Evolutionary conservation across 2,797 vertebrate species (phyloP).

Genomic region (Amazonetta brasiliensis): DNA sequence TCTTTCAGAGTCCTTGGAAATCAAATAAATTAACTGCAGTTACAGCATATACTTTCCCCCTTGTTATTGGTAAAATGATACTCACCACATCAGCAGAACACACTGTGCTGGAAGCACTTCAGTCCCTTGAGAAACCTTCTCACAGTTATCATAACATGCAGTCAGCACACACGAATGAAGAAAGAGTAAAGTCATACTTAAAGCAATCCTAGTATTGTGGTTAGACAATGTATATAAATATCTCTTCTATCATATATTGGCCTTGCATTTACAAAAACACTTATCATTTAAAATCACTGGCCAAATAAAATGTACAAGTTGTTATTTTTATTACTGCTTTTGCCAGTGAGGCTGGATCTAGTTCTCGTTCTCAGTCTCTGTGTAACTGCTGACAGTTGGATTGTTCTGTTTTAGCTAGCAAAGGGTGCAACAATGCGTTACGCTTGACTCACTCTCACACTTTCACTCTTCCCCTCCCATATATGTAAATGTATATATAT

Average conservation of each 20-base stretch:
- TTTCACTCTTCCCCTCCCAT: neutral
- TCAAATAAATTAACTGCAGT: neutral
- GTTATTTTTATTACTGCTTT: neutral
- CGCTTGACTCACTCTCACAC: neutral
- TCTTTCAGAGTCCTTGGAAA: neutral
- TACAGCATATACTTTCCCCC: neutral
- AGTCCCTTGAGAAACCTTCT: neutral
- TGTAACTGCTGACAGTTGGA: neutral
- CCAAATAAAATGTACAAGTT: neutral
- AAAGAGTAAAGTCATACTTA: slow-evolving; percentile 25
- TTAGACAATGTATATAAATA: neutral
- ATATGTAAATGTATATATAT: neutral
- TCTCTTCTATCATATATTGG: neutral
- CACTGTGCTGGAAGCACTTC: neutral
- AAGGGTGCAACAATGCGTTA: neutral
- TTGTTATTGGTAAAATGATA: slow-evolving; percentile 11
- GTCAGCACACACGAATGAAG: neutral
- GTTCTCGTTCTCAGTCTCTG: neutral
- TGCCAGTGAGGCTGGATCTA: neutral
- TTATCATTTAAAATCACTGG: neutral
- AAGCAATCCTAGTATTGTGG: neutral
- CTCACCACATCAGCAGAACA: neutral
- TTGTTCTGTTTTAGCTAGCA: neutral
- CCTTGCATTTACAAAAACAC: neutral
- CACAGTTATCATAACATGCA: neutral